Percentiles rank a stretch among this genome's conserved stretches.
phyloP scores from a whole-genome alignment of 1,140 invertebrate genomes.

The Spodoptera frugiperda region DNA sequence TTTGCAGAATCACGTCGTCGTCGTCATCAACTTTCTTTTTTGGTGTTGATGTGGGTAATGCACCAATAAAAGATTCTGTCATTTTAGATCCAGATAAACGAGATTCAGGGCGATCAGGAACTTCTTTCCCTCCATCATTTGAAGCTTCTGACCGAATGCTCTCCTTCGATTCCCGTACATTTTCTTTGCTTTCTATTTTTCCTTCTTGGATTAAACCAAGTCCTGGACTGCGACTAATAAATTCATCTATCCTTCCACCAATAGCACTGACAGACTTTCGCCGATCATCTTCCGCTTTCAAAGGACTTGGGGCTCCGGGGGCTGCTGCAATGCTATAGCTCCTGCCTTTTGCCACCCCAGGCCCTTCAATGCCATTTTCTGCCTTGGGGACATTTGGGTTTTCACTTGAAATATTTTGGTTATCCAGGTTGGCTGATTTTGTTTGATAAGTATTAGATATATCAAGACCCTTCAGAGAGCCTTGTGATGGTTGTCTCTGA shows the following conservation, averaged over 20 bases:
- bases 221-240: conserved; percentile 70
- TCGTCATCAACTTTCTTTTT: conserved; percentile 80
- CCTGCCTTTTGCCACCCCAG: conserved; percentile 77
- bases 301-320: conserved; percentile 76
- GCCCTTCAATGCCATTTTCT: conserved; percentile 71
- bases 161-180: conserved; percentile 76
- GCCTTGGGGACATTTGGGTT: conserved; percentile 67
- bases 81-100: conserved; percentile 81
- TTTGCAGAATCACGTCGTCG: conserved; percentile 81
- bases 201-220: conserved; percentile 84
- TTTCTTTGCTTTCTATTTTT: conserved; percentile 73
- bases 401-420: conserved; percentile 69
- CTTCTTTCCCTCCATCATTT: conserved; percentile 69
- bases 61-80: conserved; percentile 84
- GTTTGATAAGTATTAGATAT: conserved; percentile 60
- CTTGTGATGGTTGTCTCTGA: conserved; percentile 79
- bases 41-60: conserved; percentile 66
- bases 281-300: conserved; percentile 81
- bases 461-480: conserved; percentile 73
- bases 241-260: conserved; percentile 76
- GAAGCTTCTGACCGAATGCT: conserved; percentile 76
- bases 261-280: conserved; percentile 81
- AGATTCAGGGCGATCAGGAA: conserved; percentile 79
- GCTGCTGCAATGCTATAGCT: conserved; percentile 85
- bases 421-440: conserved; percentile 83